Evolutionary conservation across 2,888 invertebrate species (phyloP).

Genomic region (Cheilosia variabilis): DNA sequence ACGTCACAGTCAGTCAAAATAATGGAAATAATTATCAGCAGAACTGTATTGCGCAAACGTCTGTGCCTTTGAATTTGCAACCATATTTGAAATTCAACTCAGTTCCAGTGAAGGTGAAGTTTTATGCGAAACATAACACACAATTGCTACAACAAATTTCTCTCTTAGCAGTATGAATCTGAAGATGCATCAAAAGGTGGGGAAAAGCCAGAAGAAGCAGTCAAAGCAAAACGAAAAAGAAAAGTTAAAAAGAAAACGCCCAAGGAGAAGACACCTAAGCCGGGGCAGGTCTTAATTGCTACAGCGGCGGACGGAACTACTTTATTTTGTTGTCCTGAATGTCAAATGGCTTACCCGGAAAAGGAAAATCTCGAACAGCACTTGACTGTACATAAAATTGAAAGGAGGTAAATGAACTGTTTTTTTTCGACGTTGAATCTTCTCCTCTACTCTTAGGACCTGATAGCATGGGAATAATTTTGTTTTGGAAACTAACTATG

Average conservation of each 20-base stretch:
- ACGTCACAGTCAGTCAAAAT: conserved; percentile 80
- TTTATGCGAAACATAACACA: not conserved
- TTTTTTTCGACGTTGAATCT: not conserved
- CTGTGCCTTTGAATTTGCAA: conserved; percentile 86
- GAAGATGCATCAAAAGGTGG: conserved; percentile 80
- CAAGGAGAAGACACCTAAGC: conserved; percentile 91
- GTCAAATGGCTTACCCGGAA: conserved; percentile 92
- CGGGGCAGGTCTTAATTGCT: conserved; percentile 91
- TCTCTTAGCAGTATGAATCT: conserved; percentile 79
- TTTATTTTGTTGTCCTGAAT: conserved; percentile 91
- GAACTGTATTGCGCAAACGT: conserved; percentile 81
- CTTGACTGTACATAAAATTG: conserved; percentile 91
- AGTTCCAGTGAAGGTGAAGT: conserved; percentile 81
- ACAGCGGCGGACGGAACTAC: conserved; percentile 90
- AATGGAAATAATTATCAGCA: conserved; percentile 85
- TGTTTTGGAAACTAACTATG: too few species aligned
- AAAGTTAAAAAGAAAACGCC: conserved; percentile 92
- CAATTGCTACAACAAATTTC: not conserved
- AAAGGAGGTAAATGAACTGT: conserved; percentile 85
- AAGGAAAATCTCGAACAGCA: conserved; percentile 92
- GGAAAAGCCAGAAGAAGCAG: conserved; percentile 54
- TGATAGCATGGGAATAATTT: too few species aligned
- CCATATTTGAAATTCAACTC: conserved; percentile 87
- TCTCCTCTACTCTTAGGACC: too few species aligned
- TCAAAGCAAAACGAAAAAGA: conserved; percentile 85